Percentiles rank a stretch among this genome's conserved stretches.
Evolutionary conservation across 2,888 invertebrate species (phyloP).

Genomic region (Thelaira solivaga): DNA sequence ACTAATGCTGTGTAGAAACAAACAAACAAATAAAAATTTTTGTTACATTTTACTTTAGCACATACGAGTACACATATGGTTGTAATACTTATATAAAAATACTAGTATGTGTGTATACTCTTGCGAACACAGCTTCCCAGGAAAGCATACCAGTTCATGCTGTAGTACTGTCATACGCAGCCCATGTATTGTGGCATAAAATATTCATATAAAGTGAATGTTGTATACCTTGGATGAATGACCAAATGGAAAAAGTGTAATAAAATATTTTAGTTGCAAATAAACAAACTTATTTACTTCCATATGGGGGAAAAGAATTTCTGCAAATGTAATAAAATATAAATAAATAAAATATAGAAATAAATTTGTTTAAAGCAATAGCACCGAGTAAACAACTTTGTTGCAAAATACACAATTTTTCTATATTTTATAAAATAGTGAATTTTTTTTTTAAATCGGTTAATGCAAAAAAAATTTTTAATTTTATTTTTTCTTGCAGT

Average conservation of each 20-base stretch:
- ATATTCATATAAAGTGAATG: slow-evolving; percentile 52
- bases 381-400: too few relatives aligned
- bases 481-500: too few relatives aligned
- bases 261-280: slow-evolving; percentile 19
- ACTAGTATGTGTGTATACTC: too few relatives aligned
- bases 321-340: not conserved
- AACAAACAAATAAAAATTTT: not conserved
- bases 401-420: too few relatives aligned
- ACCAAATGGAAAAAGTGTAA: slow-evolving; percentile 38
- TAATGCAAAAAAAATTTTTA: too few relatives aligned
- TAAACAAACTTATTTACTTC: slow-evolving; percentile 1
- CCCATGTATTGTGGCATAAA: slow-evolving; percentile 45
- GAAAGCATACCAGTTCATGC: not conserved
- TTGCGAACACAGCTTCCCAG: slow-evolving; percentile 14
- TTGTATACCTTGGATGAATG: slow-evolving; percentile 49
- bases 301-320: slow-evolving; percentile 3
- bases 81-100: too few relatives aligned
- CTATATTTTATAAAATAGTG: too few relatives aligned
- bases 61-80: too few relatives aligned
- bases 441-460: too few relatives aligned
- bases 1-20: not conserved
- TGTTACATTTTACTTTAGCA: not conserved
- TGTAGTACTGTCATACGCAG: not conserved
- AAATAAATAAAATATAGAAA: slow-evolving; percentile 23
- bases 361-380: too few relatives aligned